phyloP scores from a whole-genome alignment of 2,113 vertebrate genomes.

The Poicephalus gulielmi region DNA sequence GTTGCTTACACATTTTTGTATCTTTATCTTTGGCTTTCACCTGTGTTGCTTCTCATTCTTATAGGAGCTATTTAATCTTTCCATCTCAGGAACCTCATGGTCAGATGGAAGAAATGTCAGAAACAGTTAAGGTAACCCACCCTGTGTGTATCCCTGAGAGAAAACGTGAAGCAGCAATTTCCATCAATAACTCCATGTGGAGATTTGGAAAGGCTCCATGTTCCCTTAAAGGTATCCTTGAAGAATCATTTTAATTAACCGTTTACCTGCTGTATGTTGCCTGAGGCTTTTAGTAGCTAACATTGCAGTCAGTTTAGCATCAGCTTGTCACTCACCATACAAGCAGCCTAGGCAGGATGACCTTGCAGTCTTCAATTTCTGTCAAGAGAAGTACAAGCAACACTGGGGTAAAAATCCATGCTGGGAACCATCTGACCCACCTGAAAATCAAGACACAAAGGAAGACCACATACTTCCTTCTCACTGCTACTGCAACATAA shows the following conservation, averaged over 20 bases:
- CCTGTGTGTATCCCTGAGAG: not conserved
- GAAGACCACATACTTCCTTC: not conserved
- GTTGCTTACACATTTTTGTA: not conserved
- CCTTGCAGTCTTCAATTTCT: slow-evolving; percentile 28
- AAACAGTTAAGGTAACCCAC: slow-evolving; percentile 44
- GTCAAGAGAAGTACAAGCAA: not conserved
- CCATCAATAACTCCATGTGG: slow-evolving; percentile 11
- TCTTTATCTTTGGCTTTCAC: slow-evolving; percentile 46
- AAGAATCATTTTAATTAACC: slow-evolving; percentile 65
- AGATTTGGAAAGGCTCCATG: slow-evolving; percentile 26
- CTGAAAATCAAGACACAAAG: not conserved
- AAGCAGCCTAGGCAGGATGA: not conserved
- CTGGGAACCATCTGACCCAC: not conserved
- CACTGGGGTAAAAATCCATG: not conserved
- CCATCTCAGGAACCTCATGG: slow-evolving; percentile 51
- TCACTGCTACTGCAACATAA: not conserved
- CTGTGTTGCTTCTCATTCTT: slow-evolving; percentile 49
- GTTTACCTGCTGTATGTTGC: slow-evolving; percentile 41
- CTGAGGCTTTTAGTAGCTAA: slow-evolving; percentile 35
- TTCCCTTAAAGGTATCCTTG: slow-evolving; percentile 39
- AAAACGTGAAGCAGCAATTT: slow-evolving; percentile 16
- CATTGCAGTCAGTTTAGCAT: slow-evolving; percentile 26
- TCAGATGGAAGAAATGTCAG: slow-evolving; percentile 56
- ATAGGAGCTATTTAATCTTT: slow-evolving; percentile 38
- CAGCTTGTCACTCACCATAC: slow-evolving; percentile 2